Conservation (phyloP, 2,888 invertebrate genomes). For the Eupithecia insigniata region DNA sequence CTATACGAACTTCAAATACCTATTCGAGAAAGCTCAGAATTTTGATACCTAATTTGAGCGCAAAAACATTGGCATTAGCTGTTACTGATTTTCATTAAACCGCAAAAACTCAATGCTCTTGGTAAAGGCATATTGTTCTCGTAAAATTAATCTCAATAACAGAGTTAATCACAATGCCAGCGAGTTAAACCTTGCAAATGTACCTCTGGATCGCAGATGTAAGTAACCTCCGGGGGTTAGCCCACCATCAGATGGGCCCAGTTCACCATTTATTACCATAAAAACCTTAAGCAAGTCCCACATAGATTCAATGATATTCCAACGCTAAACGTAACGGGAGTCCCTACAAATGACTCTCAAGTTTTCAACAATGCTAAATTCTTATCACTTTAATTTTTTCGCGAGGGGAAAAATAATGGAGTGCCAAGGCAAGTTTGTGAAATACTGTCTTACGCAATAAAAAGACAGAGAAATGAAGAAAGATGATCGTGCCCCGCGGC, state of each 20-base stretch:
- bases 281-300: constrained; percentile 26
- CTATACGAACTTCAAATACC: background rate
- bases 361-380: constrained; percentile 34
- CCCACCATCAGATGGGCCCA: constrained; percentile 33
- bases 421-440: constrained; percentile 44
- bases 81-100: background rate
- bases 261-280: constrained; percentile 34
- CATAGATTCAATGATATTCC: constrained; percentile 32
- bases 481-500: constrained; percentile 43
- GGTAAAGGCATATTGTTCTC: constrained; percentile 24
- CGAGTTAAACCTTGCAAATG: constrained; percentile 29
- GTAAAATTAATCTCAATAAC: constrained; percentile 31
- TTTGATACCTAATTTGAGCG: background rate
- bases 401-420: constrained; percentile 45
- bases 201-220: constrained; percentile 22
- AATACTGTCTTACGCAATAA: constrained; percentile 47
- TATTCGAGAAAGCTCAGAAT: background rate
- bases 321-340: constrained; percentile 27
- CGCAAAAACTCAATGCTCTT: constrained; percentile 17
- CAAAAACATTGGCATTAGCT: constrained; percentile 14
- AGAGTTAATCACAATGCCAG: constrained; percentile 30
- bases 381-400: constrained; percentile 45
- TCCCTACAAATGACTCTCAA: constrained; percentile 32
- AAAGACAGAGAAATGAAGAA: constrained; percentile 46
- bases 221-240: constrained; percentile 18